Evolutionary conservation across 2,797 vertebrate species (phyloP).

Genomic region (Fratercula arctica): DNA sequence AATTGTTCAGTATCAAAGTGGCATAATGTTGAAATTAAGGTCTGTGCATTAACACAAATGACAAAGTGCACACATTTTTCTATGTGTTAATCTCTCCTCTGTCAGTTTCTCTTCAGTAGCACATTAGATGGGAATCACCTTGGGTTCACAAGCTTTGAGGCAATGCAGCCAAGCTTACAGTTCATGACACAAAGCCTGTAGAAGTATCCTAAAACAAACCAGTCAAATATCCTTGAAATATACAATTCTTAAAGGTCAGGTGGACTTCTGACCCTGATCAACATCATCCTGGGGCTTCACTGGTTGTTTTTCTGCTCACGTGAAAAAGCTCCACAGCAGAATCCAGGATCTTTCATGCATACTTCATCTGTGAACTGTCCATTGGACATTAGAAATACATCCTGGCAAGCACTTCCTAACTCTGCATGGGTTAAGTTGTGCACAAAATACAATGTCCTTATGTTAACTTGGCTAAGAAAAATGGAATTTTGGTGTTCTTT

Average conservation of each 20-base stretch:
- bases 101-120: too few relatives aligned
- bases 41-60: too few relatives aligned
- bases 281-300: neutral
- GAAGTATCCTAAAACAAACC: too few relatives aligned
- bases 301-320: neutral
- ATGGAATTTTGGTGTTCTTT: neutral
- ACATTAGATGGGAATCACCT: too few relatives aligned
- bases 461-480: neutral
- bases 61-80: too few relatives aligned
- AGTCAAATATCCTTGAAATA: too few relatives aligned
- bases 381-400: neutral
- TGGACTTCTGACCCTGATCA: neutral
- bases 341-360: neutral
- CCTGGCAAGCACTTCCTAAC: neutral
- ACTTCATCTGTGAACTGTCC: neutral
- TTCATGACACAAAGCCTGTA: too few relatives aligned
- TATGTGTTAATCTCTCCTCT: too few relatives aligned
- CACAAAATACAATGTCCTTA: neutral
- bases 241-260: neutral
- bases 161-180: too few relatives aligned
- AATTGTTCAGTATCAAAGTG: too few relatives aligned
- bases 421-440: neutral
- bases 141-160: too few relatives aligned
- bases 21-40: too few relatives aligned
- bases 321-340: neutral